A percentile compares a stretch with the other conserved stretches of the same genome.
Evolutionary conservation across 2,113 vertebrate genomes (phyloP).

Genomic region (Leptobrachium leishanense): DNA sequence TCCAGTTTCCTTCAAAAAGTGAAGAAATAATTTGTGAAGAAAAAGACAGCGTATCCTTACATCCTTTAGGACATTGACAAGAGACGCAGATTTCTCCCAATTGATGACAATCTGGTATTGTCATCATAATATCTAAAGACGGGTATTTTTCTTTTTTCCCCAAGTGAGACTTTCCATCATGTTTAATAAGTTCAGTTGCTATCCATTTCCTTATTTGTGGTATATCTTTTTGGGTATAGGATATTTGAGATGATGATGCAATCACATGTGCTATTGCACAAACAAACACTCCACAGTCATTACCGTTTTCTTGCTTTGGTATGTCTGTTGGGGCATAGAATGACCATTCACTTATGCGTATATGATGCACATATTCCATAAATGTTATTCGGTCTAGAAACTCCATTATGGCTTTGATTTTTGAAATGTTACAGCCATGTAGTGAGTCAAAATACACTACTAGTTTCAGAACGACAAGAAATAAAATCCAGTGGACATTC

Average conservation of each 20-base stretch:
- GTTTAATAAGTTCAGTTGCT: neutral
- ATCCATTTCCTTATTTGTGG: neutral
- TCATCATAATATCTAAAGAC: no score
- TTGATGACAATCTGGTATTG: no score
- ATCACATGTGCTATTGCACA: neutral
- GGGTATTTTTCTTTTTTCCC: neutral
- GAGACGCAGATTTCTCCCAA: no score
- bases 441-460: no score
- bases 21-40: no score
- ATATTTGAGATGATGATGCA: neutral
- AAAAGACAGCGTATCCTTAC: no score
- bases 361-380: neutral
- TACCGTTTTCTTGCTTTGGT: neutral
- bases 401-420: neutral
- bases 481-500: no score
- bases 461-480: no score
- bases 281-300: neutral
- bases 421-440: neutral
- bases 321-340: neutral
- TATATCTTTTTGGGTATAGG: neutral
- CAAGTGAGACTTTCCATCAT: slow-evolving; percentile 3
- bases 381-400: neutral
- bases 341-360: neutral
- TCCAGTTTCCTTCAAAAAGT: no score
- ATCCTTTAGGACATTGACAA: no score